Conservation (phyloP, 2,113 vertebrate genomes). For the Vidua macroura region DNA sequence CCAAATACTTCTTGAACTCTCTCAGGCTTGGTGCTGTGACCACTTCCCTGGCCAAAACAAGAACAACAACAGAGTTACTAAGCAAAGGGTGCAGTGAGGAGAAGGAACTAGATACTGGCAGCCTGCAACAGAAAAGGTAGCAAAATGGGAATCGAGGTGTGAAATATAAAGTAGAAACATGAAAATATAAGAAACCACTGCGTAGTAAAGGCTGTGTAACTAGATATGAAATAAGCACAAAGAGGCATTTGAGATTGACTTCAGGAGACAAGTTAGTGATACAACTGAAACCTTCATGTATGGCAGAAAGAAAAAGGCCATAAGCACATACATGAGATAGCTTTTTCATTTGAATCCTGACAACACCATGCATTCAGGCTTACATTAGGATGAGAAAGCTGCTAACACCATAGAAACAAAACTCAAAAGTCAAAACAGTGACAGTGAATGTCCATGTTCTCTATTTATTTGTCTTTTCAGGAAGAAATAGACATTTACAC, state of each 20-base stretch:
- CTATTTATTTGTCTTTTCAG: not conserved
- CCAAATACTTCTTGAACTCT: not conserved
- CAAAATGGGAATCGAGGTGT: not conserved
- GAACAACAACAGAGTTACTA: not conserved
- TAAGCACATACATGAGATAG: not conserved
- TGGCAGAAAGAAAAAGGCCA: not conserved
- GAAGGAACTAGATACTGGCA: not conserved
- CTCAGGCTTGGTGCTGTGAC: not conserved
- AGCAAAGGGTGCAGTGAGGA: not conserved
- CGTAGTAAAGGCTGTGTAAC: not conserved
- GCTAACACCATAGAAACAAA: not conserved
- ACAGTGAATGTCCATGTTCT: not conserved
- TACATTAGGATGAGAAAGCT: not conserved
- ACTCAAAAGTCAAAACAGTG: not conserved
- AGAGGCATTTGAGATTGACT: not conserved
- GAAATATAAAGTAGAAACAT: not conserved
- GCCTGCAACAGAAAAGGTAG: not conserved
- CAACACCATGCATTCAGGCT: not conserved
- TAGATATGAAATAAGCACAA: not conserved
- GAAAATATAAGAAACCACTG: not conserved
- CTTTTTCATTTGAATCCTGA: not conserved
- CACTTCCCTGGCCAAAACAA: not conserved
- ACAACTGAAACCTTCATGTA: not conserved
- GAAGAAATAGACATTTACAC: not conserved
- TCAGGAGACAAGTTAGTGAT: not conserved